phyloP scores from a whole-genome alignment of 2,888 invertebrate genomes.

The Coremacera marginata region DNA sequence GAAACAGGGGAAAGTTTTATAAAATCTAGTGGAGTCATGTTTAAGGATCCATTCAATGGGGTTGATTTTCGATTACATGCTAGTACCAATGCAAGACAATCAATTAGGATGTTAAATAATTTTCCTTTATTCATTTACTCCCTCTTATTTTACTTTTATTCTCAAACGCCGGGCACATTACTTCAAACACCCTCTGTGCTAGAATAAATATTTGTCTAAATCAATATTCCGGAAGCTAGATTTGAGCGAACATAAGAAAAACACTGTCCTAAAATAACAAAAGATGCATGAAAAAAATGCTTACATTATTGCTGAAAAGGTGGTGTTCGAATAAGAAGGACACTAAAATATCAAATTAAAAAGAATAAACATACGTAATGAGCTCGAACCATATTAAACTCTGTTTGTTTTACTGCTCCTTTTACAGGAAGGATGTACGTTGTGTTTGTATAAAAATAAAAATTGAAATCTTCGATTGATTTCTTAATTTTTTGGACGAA shows the following conservation, averaged over 20 bases:
- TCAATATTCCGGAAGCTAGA: slow-evolving; percentile 18
- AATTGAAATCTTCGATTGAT: too few relatives aligned
- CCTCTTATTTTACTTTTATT: background rate
- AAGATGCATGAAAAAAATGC: slow-evolving; percentile 3
- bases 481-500: too few relatives aligned
- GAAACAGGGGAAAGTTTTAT: background rate
- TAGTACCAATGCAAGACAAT: too few relatives aligned
- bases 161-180: background rate
- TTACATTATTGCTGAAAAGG: background rate
- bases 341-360: slow-evolving; percentile 20
- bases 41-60: too few relatives aligned
- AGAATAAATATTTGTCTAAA: slow-evolving; percentile 23
- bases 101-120: background rate
- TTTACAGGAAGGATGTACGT: background rate
- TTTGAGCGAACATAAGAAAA: slow-evolving; percentile 15
- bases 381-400: background rate
- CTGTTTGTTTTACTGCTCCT: background rate
- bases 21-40: background rate
- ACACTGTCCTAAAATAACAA: slow-evolving; percentile 21
- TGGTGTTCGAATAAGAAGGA: slow-evolving; percentile 2
- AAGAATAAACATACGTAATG: background rate
- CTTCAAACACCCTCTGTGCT: background rate
- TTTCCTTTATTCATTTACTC: background rate
- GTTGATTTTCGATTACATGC: too few relatives aligned
- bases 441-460: background rate